A percentile compares a stretch with the other conserved stretches of the same genome.
phyloP scores from a whole-genome alignment of 2,797 vertebrate species.

The Craterocephalus amniculus region DNA sequence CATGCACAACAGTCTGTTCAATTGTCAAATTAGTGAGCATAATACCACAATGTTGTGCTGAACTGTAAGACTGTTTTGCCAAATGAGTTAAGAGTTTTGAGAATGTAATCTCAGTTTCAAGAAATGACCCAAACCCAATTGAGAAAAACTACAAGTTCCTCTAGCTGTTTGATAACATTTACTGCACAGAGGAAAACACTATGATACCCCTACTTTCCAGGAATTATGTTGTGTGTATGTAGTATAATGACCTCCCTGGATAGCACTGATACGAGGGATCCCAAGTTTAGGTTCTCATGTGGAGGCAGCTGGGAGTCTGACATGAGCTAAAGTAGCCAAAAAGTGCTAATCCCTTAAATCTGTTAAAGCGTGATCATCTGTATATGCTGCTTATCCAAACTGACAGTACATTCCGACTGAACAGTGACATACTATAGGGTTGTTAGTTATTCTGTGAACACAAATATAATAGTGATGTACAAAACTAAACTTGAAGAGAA shows the following conservation, averaged over 20 bases:
- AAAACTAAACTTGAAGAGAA: neutral
- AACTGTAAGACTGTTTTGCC: too few relatives aligned
- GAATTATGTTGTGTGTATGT: neutral
- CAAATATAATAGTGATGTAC: neutral
- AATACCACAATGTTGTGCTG: too few relatives aligned
- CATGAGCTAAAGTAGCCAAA: constrained; percentile 5
- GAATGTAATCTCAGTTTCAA: too few relatives aligned
- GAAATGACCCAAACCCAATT: too few relatives aligned
- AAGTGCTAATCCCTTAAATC: constrained; percentile 35
- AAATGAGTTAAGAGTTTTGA: too few relatives aligned
- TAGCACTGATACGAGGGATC: neutral
- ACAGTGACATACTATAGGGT: neutral
- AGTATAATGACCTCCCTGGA: neutral
- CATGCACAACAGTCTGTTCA: too few relatives aligned
- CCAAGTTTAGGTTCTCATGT: neutral
- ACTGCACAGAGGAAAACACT: neutral
- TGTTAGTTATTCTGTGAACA: neutral
- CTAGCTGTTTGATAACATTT: neutral
- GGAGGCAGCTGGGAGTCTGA: constrained; percentile 12
- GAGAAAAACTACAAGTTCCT: too few relatives aligned
- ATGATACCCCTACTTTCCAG: neutral
- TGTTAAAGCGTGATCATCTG: constrained; percentile 7
- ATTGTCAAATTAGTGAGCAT: too few relatives aligned
- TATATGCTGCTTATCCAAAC: constrained; percentile 20
- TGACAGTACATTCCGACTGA: neutral